Evolutionary conservation across 2,797 vertebrate species (phyloP), one percentile per base, ranked within the genome.

Genomic region (Xenentodon cancila): DNA sequence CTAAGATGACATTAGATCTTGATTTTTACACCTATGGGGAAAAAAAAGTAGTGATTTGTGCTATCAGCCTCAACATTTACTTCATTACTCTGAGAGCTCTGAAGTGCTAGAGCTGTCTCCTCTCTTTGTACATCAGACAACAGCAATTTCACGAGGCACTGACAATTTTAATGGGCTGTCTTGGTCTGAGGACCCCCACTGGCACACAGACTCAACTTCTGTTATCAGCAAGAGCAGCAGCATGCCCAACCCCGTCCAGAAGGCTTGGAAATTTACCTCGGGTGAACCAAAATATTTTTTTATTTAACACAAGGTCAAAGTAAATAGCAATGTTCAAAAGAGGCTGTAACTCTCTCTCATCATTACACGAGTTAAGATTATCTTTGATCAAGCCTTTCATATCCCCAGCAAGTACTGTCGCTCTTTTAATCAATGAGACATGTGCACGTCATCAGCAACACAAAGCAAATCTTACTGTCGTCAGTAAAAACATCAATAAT

Each of bases 171-270:
- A 25, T 18, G 12, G 47, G 17, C n/a, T 44, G 19, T 34, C 59
- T 46, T 46, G 42, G 16, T 11, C 9, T 19, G 20, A 37, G 11
- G 32, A 15, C 13, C 20, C 25, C 59, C 17, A 13, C 18, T 30
- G 50, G 19, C 8, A 2, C 40, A 20, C n/a, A 8, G 22, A 18
- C 9, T 34, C 13, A 27, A 9, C 7, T 30, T 6, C 42, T 27
- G 27, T 63, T 53, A 53, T 53, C 42, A 46, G 43, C 30, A 25
- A 43, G 46, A 53, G 46, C 42, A 46, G 43, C 30, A 40, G 51
- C 30, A 43, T 21, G 7, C 32, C 19, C 20, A 50, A 45, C 42
- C 44, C 17, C 18, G 9, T 63, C 42, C 15, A 34, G 42, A 46
- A 53, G 42, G 44, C 16, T 32, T 9, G 37, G 59, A 53, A 25